Evolutionary conservation across 2,797 vertebrate species (phyloP).

Genomic region (Galago senegalensis): DNA sequence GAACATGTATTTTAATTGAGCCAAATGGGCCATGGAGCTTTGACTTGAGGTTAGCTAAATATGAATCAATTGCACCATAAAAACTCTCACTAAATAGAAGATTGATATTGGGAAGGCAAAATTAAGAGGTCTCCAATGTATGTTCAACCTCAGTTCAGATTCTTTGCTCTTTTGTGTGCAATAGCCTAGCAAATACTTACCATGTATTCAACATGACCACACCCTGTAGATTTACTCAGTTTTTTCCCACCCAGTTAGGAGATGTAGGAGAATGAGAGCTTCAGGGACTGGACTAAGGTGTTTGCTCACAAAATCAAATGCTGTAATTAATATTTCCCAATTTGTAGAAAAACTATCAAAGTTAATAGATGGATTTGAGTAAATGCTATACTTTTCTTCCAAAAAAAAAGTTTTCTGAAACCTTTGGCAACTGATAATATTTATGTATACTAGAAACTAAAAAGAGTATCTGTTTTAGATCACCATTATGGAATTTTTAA

Average conservation of each 20-base stretch:
- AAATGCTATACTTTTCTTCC: background rate
- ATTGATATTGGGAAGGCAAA: background rate
- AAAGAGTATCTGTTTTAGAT: background rate
- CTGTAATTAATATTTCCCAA: background rate
- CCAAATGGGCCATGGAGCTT: background rate
- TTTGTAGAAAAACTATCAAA: background rate
- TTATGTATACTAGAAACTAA: background rate
- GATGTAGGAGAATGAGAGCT: background rate
- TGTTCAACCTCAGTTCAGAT: background rate
- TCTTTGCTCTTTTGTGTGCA: background rate
- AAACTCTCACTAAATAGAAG: background rate
- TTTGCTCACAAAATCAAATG: background rate
- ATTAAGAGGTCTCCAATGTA: background rate
- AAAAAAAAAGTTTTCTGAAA: background rate
- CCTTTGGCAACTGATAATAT: background rate
- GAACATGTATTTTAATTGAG: background rate
- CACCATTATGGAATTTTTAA: background rate
- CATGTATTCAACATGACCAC: background rate
- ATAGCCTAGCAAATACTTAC: no score
- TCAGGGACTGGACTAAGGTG: background rate
- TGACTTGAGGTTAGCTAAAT: background rate
- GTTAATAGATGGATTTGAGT: background rate
- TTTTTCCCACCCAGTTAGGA: background rate
- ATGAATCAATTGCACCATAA: background rate
- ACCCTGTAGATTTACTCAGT: background rate